Conservation (phyloP, 2,113 vertebrate species). For the human region DNA sequence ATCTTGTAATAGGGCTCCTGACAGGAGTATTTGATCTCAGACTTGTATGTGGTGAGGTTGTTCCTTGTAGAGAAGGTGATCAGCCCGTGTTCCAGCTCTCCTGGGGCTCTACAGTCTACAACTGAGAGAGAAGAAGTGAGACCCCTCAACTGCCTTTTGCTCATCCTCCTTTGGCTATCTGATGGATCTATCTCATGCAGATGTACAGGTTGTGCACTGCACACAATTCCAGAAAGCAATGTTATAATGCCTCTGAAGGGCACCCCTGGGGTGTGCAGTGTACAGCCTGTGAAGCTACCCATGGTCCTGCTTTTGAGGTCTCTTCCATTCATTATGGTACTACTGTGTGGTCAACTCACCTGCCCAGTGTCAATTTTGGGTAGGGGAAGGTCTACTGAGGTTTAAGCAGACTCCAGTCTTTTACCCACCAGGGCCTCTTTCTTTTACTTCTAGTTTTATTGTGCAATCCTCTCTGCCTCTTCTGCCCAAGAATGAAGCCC, state of each 20-base stretch:
- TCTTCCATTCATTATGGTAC: not conserved
- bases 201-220: not conserved
- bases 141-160: not conserved
- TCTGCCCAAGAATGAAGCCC: not conserved
- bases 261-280: not conserved
- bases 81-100: constrained; percentile 84
- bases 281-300: not conserved
- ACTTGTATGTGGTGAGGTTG: constrained; percentile 91
- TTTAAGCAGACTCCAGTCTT: not conserved
- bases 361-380: not conserved
- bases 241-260: not conserved
- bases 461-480: not conserved
- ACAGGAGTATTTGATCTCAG: constrained; percentile 89
- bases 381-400: not conserved
- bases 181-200: not conserved
- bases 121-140: constrained; percentile 83
- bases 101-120: constrained; percentile 91
- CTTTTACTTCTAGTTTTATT: not conserved
- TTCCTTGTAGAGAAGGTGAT: constrained; percentile 86
- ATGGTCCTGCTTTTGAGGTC: not conserved
- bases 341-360: not conserved
- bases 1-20: constrained; percentile 84
- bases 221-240: not conserved
- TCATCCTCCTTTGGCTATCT: not conserved
- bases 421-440: not conserved